Conservation (phyloP, 2,888 invertebrate genomes). For the Cancer borealis region DNA sequence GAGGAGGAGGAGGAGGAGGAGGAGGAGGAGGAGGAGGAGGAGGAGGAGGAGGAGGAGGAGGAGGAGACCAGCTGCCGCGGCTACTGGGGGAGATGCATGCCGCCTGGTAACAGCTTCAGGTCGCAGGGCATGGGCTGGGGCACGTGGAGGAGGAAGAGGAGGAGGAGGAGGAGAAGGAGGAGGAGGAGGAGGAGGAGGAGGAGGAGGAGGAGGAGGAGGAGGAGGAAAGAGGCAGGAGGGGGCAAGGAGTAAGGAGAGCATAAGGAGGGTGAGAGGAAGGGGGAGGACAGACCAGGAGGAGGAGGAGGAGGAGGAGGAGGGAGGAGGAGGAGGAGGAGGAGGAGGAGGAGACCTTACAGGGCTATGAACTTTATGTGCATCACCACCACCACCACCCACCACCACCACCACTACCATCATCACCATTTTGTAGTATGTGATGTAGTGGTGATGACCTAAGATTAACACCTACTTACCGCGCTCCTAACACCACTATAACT, state of each 20-base stretch:
- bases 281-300: not conserved
- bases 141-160: constrained; percentile 6
- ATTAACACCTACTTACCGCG: no score
- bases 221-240: not conserved
- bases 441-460: no score
- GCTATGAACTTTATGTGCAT: not conserved
- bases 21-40: constrained; percentile 17
- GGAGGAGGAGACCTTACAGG: not conserved
- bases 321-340: not conserved
- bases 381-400: constrained; percentile 32
- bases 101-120: constrained; percentile 12
- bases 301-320: not conserved
- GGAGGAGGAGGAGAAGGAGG: constrained; percentile 14
- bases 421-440: not conserved
- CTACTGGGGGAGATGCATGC: not conserved
- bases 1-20: not conserved
- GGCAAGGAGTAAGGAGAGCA: not conserved
- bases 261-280: not conserved
- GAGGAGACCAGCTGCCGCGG: no score
- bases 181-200: not conserved
- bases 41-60: constrained; percentile 23
- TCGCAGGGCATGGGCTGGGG: not conserved
- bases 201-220: not conserved
- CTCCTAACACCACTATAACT: no score
- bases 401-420: not conserved